phyloP scores from a whole-genome alignment of 2,113 vertebrate genomes.

The Saimiri boliviensis region DNA sequence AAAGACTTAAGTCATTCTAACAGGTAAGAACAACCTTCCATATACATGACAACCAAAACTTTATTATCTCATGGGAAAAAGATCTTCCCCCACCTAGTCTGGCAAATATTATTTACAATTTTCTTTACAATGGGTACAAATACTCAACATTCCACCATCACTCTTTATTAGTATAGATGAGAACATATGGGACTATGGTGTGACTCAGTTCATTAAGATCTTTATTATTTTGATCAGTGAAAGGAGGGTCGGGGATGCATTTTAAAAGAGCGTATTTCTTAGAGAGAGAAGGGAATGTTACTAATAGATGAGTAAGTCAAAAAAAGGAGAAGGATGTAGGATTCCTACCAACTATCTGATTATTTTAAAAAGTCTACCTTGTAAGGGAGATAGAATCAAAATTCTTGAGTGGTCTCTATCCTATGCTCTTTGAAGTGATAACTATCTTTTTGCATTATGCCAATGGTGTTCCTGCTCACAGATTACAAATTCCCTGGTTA shows the following conservation, averaged over 20 bases:
- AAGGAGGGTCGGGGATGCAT: not conserved
- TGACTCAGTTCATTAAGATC: not conserved
- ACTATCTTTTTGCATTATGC: not conserved
- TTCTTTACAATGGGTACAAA: not conserved
- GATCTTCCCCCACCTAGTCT: not conserved
- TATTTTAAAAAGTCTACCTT: slow-evolving; percentile 20
- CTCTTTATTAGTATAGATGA: not conserved
- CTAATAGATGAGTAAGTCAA: not conserved
- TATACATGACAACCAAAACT: not conserved
- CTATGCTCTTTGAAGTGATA: not conserved
- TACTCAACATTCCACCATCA: not conserved
- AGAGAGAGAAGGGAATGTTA: not conserved
- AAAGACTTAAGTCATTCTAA: not conserved
- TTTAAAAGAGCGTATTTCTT: not conserved
- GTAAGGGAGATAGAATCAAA: not conserved
- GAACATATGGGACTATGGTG: not conserved
- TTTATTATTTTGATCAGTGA: slow-evolving; percentile 15
- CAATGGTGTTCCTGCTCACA: slow-evolving; percentile 30
- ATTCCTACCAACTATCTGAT: not conserved
- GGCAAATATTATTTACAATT: not conserved
- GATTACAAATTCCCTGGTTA: slow-evolving; percentile 44
- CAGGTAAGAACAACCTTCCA: not conserved
- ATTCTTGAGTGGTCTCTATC: not conserved
- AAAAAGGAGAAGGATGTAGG: not conserved
- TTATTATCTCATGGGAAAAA: not conserved